Evolutionary conservation across 2,113 vertebrate genomes (phyloP).

Genomic region (Connochaetes taurinus): DNA sequence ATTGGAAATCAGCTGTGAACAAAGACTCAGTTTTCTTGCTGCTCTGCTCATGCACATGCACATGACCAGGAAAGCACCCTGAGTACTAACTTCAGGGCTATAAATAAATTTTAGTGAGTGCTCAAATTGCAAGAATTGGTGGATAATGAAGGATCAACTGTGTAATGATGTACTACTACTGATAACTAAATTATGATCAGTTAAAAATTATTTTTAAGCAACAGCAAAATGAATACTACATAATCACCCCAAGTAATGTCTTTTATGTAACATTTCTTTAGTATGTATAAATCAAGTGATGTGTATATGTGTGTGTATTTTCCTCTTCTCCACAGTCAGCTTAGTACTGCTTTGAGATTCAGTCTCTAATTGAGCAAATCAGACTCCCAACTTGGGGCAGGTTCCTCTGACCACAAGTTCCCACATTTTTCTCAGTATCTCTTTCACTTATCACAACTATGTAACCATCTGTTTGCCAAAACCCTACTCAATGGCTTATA

Average conservation of each 20-base stretch:
- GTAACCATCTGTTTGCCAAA: not conserved
- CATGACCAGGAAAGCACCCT: not conserved
- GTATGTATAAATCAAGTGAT: not conserved
- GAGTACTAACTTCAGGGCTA: not conserved
- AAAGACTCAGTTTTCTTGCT: not conserved
- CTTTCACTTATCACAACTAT: not conserved
- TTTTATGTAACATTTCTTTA: not conserved
- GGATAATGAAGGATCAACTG: not conserved
- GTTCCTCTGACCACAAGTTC: not conserved
- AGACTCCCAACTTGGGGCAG: not conserved
- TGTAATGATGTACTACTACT: not conserved
- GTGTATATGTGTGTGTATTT: not conserved
- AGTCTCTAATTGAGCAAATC: not conserved
- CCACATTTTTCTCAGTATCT: not conserved
- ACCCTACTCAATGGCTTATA: not conserved
- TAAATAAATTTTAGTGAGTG: not conserved
- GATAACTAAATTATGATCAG: not conserved
- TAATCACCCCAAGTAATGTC: not conserved
- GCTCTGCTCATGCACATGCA: not conserved
- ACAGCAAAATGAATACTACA: not conserved
- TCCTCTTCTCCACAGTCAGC: not conserved
- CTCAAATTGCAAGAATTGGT: constrained; percentile 18
- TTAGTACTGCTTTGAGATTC: not conserved
- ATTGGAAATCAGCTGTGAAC: not conserved
- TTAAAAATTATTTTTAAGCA: not conserved